Evolutionary conservation across 2,797 vertebrate genomes (phyloP).

Genomic region (Lates japonicus): DNA sequence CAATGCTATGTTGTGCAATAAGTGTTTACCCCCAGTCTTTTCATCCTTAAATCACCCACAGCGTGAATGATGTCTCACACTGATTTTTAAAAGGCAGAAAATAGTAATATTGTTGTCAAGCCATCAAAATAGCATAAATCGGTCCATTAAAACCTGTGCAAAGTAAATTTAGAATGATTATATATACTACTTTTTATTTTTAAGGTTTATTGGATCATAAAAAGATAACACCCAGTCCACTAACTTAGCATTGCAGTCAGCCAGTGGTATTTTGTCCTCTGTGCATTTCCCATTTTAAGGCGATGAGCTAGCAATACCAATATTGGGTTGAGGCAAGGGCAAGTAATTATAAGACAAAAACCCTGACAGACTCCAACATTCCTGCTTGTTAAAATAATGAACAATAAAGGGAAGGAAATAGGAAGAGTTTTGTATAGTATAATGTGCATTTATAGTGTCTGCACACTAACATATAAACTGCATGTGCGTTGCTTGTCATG

Average conservation of each 20-base stretch:
- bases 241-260: background rate
- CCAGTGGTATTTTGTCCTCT: background rate
- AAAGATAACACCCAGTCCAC: background rate
- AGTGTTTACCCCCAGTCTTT: background rate
- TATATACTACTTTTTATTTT: background rate
- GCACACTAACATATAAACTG: background rate
- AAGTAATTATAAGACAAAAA: background rate
- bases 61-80: background rate
- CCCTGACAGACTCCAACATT: background rate
- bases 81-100: background rate
- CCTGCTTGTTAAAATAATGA: constrained; percentile 6
- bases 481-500: background rate
- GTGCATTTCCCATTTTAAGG: background rate
- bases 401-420: background rate
- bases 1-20: constrained; percentile 34
- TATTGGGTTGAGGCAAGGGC: background rate
- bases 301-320: background rate
- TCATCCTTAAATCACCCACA: constrained; percentile 7
- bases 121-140: background rate
- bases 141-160: background rate
- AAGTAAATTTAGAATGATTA: background rate
- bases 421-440: background rate
- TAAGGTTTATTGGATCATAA: background rate
- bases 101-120: background rate
- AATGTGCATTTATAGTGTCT: too few relatives aligned